Evolutionary conservation across 2,797 vertebrate species (phyloP).

Genomic region (Phyllotis vaccarum): DNA sequence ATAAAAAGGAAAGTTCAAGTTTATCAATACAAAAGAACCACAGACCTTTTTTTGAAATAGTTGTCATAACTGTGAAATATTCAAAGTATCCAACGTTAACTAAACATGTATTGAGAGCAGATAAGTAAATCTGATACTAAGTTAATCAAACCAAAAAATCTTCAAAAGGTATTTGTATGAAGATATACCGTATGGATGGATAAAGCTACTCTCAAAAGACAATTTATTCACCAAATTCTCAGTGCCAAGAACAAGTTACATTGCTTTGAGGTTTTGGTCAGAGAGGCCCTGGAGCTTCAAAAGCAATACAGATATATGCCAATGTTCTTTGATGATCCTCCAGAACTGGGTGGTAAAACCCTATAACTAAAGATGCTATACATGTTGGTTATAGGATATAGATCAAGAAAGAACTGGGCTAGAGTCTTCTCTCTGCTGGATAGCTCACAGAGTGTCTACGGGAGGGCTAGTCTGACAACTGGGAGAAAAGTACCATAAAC

Average conservation of each 20-base stretch:
- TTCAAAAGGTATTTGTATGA: neutral
- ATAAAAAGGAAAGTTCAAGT: constrained; percentile 9
- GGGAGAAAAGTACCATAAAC: too few species aligned
- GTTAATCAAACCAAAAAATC: neutral
- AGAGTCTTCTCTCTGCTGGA: neutral
- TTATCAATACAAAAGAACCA: neutral
- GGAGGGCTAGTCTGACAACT: neutral
- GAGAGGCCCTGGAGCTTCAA: neutral
- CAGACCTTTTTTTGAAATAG: neutral
- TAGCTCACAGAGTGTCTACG: neutral
- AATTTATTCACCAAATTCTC: neutral
- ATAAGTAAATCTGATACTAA: neutral
- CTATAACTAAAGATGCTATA: neutral
- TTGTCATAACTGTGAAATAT: neutral
- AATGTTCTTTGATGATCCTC: neutral
- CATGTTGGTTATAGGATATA: neutral
- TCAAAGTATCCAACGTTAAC: neutral
- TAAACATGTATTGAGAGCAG: neutral
- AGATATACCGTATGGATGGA: neutral
- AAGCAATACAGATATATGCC: neutral
- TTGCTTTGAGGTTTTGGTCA: neutral
- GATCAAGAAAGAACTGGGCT: neutral
- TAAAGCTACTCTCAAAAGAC: neutral
- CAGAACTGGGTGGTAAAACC: neutral
- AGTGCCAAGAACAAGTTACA: neutral